Evolutionary conservation across 2,888 invertebrate species (phyloP), one percentile per base, ranked within the genome.

Genomic region (Pegoplata infirma): DNA sequence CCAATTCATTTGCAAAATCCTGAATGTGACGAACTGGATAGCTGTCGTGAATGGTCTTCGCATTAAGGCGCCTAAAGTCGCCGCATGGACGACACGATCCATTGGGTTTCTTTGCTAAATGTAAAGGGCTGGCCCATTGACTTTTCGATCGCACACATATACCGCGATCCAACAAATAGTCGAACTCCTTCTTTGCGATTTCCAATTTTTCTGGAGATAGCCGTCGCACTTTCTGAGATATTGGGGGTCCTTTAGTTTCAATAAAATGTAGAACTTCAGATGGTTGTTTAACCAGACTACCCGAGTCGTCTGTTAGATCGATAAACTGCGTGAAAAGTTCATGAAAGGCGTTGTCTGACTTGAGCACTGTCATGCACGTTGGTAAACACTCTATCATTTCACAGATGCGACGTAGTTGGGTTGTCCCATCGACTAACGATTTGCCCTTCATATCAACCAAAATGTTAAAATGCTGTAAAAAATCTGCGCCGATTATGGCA

Each of bases 121-220:
- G 81, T 2, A 81, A 40, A 5, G 77, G 72, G 10, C 73, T 72
- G 5, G 82, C 68, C 76, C 79, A 81, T n/a, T 72, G 46, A 36
- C 78, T 81, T 21, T 80, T 81, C 10, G 76, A 81, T 7, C 75
- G 72, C 19, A 47, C 40, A 23, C 76, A 80, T 17, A 81, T 79
- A 8, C 75, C 72, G 8, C 28, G 23, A 14, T 74, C 23, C 47
- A 81, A 28, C 36, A 76, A 17, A 17, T 14, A 72, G 12, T 81
- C 55, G 32, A 80, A 80, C 23, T 79, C 76, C 5, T 21, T 73
- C 8, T 32, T 32, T 32, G 32, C 21, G 0, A 63, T 44, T 32
- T 19, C 21, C 2, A 82, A 61, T 56, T 80, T 81, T 19, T 72
- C 66, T 1, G 51, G 59, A 1, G 75, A 36, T 8, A 80, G 12